These are phyloP conservation scores for Petrocephalus microphthalmus DNA, from an alignment of 2,113 vertebrate species.

Conservation along the genomic window DNA sequence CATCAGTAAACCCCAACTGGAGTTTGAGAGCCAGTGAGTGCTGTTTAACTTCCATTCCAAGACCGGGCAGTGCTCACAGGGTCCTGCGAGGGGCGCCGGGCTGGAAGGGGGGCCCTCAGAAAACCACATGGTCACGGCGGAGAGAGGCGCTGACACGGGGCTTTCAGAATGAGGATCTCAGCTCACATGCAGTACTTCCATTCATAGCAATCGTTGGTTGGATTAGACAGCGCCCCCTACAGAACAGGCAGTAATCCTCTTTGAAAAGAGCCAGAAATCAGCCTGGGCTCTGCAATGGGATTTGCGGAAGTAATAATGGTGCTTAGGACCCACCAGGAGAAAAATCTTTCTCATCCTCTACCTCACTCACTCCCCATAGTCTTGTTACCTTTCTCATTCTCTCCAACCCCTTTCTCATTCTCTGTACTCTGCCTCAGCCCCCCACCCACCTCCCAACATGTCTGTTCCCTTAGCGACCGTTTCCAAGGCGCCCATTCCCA, in stretches of 20 bases:
- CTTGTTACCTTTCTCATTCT: conserved; percentile 13
- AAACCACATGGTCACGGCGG: background rate
- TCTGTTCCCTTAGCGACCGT: conserved; percentile 68
- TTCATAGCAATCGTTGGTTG: background rate
- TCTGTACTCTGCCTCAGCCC: conserved; percentile 43
- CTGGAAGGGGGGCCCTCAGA: background rate
- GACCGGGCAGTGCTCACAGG: background rate
- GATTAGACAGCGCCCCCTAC: conserved; percentile 7
- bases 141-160: background rate
- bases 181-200: background rate
- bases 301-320: conserved; percentile 2
- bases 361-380: conserved; percentile 20
- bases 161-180: background rate
- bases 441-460: conserved; percentile 32
- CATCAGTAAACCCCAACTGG: conserved; percentile 41
- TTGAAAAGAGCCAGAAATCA: background rate
- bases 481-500: conserved; percentile 63
- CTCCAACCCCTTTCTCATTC: conserved; percentile 27
- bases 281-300: background rate
- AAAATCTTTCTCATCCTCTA: conserved; percentile 14
- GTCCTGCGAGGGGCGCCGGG: background rate
- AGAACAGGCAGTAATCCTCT: background rate
- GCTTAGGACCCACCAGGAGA: background rate
- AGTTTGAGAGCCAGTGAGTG: conserved; percentile 44
- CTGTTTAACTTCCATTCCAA: conserved; percentile 38